phyloP scores from a whole-genome alignment of 2,888 invertebrate genomes.

The Branchinecta sandiegonensis region DNA sequence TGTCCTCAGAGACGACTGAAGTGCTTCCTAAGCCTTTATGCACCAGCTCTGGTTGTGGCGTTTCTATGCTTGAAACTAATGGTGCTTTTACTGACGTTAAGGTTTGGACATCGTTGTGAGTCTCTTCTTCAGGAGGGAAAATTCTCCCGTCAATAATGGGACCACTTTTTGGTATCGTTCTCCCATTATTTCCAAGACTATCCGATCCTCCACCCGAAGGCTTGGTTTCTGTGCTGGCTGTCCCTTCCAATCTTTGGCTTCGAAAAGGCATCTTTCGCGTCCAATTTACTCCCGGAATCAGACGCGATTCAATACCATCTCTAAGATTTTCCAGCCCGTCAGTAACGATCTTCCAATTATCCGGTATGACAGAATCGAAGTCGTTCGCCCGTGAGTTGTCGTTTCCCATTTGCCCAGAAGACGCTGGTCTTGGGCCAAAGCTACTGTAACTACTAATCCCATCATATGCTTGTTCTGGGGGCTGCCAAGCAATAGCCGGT shows the following conservation, averaged over 20 bases:
- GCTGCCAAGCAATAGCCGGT: conserved; percentile 6
- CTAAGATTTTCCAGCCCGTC: background rate
- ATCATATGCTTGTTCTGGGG: conserved; percentile 13
- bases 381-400: conserved; percentile 7
- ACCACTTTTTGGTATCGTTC: no score
- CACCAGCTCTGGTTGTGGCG: no score
- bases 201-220: no score
- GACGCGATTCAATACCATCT: background rate
- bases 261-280: background rate
- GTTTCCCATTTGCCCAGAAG: conserved; percentile 12
- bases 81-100: no score
- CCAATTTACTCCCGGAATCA: background rate
- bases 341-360: conserved; percentile 3
- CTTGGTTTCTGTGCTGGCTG: no score
- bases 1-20: no score
- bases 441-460: background rate
- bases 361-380: background rate
- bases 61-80: no score
- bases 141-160: no score
- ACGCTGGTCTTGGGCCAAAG: background rate
- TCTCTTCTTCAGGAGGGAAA: no score
- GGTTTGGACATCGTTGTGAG: no score
- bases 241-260: background rate
- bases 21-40: no score
- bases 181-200: no score